Percentiles rank a stretch among this genome's conserved stretches.
Conservation (phyloP, 2,888 invertebrate species). For the Xestoiulus laeticollis region DNA sequence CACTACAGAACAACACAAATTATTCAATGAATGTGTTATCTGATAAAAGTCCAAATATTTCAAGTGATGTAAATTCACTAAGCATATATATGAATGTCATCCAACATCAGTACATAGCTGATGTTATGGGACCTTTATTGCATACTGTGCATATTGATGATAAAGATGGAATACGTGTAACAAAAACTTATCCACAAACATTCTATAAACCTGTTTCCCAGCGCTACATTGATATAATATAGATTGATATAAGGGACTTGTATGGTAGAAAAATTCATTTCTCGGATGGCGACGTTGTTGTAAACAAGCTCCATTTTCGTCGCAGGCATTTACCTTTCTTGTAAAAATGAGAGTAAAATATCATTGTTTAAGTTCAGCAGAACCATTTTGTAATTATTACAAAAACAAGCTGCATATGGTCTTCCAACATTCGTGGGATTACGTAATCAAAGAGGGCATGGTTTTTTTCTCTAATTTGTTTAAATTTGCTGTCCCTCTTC, state of each 20-base stretch:
- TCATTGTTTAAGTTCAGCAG: neutral
- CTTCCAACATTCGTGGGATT: neutral
- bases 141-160: neutral
- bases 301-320: neutral
- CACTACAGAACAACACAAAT: neutral
- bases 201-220: neutral
- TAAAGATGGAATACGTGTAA: neutral
- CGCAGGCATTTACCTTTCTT: neutral
- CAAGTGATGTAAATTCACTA: neutral
- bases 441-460: neutral
- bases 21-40: neutral
- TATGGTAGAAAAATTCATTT: neutral
- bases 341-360: constrained; percentile 1
- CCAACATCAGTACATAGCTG: neutral
- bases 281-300: neutral
- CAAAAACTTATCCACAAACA: neutral
- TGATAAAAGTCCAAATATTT: neutral
- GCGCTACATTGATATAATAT: neutral
- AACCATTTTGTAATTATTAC: neutral
- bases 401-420: neutral
- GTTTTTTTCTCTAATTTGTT: neutral
- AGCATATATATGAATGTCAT: neutral
- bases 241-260: neutral
- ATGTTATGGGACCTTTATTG: neutral
- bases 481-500: neutral